phyloP scores from a whole-genome alignment of 2,888 invertebrate species.

The Tetrapedia diversipes region DNA sequence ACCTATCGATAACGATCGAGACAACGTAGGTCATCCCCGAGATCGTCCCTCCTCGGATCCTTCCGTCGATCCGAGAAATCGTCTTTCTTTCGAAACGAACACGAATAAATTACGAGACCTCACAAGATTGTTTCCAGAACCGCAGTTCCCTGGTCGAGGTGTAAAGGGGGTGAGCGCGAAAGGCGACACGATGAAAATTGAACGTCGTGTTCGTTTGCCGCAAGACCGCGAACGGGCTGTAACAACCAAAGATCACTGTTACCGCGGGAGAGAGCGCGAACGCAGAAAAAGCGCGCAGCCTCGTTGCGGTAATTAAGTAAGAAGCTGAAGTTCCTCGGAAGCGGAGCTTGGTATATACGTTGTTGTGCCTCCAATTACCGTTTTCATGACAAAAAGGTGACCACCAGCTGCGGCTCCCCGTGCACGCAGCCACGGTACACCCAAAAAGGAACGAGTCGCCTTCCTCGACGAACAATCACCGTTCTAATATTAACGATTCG shows the following conservation, averaged over 20 bases:
- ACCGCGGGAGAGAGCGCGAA: slow-evolving; percentile 4
- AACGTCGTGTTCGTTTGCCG: not conserved
- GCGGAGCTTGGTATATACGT: not conserved
- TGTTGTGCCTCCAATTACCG: slow-evolving; percentile 32
- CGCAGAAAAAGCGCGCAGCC: slow-evolving; percentile 20
- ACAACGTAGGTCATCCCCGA: not conserved
- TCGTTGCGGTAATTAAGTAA: slow-evolving; percentile 50
- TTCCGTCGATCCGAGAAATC: not conserved
- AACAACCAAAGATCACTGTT: slow-evolving; percentile 31
- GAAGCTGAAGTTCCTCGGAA: slow-evolving; percentile 37
- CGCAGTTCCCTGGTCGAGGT: too few species aligned
- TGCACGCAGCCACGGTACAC: not conserved
- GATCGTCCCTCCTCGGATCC: not conserved
- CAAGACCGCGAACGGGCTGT: slow-evolving; percentile 11
- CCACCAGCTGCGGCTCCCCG: slow-evolving; percentile 15
- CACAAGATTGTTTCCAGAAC: too few species aligned
- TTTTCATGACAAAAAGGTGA: slow-evolving; percentile 30
- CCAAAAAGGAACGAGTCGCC: slow-evolving; percentile 9
- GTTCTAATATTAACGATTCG: slow-evolving; percentile 5
- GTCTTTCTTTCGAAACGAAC: not conserved
- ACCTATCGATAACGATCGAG: slow-evolving; percentile 10
- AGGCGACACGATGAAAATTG: slow-evolving; percentile 6
- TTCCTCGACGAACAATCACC: not conserved
- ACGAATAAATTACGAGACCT: not conserved
- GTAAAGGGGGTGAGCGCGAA: too few species aligned